Percentiles rank a stretch among this genome's conserved stretches.
These are phyloP conservation scores for Chamaea fasciata DNA, from an alignment of 2,113 vertebrate genomes.

Conservation along the genomic window DNA sequence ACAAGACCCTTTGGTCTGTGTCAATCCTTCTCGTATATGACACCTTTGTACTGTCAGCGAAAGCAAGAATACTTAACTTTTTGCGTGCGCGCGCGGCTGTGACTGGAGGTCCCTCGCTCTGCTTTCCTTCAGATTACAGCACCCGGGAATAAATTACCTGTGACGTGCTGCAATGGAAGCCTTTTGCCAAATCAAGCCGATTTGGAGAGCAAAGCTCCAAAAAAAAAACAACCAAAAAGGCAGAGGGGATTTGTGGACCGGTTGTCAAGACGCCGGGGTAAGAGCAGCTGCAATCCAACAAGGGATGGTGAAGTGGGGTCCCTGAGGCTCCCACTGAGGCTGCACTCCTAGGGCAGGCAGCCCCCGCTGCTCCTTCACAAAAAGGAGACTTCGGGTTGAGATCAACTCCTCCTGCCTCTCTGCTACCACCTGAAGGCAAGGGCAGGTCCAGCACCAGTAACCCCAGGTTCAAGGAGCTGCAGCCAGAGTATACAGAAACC, in stretches of 20 bases:
- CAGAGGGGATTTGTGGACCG: background rate
- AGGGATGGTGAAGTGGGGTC: background rate
- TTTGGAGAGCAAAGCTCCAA: background rate
- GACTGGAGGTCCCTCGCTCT: constrained; percentile 72
- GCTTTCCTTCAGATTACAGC: constrained; percentile 77
- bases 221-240: no score
- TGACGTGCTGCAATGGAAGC: constrained; percentile 64
- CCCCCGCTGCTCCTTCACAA: background rate
- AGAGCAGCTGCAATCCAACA: background rate
- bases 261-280: background rate
- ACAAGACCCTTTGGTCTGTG: constrained; percentile 85
- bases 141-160: constrained; percentile 78
- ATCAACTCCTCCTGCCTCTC: background rate
- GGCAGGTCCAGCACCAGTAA: background rate
- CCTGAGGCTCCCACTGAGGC: background rate
- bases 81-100: constrained; percentile 39
- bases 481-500: background rate
- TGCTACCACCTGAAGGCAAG: background rate
- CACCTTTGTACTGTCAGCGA: constrained; percentile 86
- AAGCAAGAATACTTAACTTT: constrained; percentile 77
- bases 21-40: constrained; percentile 87
- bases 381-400: background rate
- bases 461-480: rapidly evolving
- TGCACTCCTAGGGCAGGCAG: background rate
- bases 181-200: constrained; percentile 69